phyloP scores from a whole-genome alignment of 2,797 vertebrate species.

The Falco cherrug region DNA sequence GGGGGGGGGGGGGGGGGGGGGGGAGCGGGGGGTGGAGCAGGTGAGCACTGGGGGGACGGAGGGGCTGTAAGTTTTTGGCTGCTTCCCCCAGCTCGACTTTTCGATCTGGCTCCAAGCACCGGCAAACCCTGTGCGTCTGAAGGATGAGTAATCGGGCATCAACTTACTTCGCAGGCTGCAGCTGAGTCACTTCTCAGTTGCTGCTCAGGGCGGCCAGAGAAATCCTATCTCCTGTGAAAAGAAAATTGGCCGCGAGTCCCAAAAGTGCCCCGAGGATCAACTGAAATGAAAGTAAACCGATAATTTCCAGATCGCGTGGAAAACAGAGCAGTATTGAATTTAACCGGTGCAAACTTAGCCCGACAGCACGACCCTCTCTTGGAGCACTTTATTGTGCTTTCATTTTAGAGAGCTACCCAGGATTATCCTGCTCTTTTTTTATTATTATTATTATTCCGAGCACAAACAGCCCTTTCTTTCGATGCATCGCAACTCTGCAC shows the following conservation, averaged over 20 bases:
- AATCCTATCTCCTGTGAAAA: slow-evolving; percentile 35
- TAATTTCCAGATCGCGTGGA: slow-evolving; percentile 40
- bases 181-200: slow-evolving; percentile 13
- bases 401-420: not conserved
- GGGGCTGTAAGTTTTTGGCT: not conserved
- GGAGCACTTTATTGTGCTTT: not conserved
- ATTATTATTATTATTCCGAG: not conserved
- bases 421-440: not conserved
- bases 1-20: too few species aligned
- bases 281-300: slow-evolving; percentile 46
- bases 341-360: slow-evolving; percentile 4
- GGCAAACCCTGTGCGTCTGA: not conserved
- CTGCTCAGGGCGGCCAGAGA: not conserved
- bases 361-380: not conserved
- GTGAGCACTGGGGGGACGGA: not conserved
- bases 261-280: slow-evolving; percentile 40
- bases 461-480: not conserved
- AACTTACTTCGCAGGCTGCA: not conserved
- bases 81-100: not conserved
- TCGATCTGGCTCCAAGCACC: not conserved
- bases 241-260: slow-evolving; percentile 43
- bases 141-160: slow-evolving; percentile 27
- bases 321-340: slow-evolving; percentile 14
- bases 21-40: not conserved
- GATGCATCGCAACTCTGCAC: fast-evolving